Evolutionary conservation across 2,113 vertebrate species (phyloP), one percentile per base, ranked within the genome.

Genomic region (Callorhinus ursinus): DNA sequence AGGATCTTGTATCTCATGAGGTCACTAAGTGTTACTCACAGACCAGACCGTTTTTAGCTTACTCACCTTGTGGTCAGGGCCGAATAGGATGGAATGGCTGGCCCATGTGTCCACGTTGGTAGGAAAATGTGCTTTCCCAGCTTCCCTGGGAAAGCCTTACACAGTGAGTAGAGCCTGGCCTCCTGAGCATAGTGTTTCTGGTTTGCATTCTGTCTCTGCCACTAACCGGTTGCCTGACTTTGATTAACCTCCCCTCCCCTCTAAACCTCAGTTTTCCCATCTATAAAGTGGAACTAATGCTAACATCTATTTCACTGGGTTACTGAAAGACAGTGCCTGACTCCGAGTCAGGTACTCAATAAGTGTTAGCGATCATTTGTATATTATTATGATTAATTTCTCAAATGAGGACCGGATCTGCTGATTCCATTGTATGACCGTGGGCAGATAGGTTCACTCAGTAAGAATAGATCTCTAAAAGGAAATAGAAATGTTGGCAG

Each of bases 91-190:
- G 42, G 36, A 57, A 36, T 5, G 53, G 21, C 55, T 7, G 22
- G 28, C 12, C 36, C 65, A 63, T 10, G 9, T 1, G 14, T 74
- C 36, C 22, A 3, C 13, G 2, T 67, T 31, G 42, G 31, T 26
- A 61, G 55, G 55, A 90, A 46, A 61, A 46, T 51, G 11, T 46
- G 28, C 16, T 85, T 36, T 36, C 36, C 19, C 7, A 24, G 7
- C 22, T 3, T 74, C 51, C 3, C 51, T 28, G 53, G 61, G 77
- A 87, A 65, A 51, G 55, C 14, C 0, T 4, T 3, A 18, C 0
- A 0, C 6, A 18, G 63, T n/a, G 31, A 5, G 28, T 14, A 24
- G 46, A 69, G 16, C 0, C 0, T 4, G 53, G 42, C 10, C 55
- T 93, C 15, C n/a, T 11, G 19, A 81, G 18, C 26, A 19, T 36